Conservation (phyloP, 2,113 vertebrate genomes). For the Scytalopus superciliaris region DNA sequence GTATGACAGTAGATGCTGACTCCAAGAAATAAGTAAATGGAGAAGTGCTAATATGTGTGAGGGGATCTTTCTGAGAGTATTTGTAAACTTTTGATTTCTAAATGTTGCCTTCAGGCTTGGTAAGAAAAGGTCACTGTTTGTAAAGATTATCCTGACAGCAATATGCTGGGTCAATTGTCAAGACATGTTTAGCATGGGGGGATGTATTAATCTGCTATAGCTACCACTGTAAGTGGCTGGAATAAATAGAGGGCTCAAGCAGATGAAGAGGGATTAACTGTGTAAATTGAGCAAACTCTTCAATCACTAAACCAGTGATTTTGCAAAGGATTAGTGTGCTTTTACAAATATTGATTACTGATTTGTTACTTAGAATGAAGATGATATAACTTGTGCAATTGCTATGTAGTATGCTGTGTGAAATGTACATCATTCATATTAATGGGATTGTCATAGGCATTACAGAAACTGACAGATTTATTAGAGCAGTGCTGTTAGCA, state of each 20-base stretch:
- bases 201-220: slow-evolving; percentile 78
- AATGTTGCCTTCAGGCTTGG: slow-evolving; percentile 73
- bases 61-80: slow-evolving; percentile 45
- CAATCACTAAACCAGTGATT: slow-evolving; percentile 82
- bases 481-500: slow-evolving; percentile 46
- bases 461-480: slow-evolving; percentile 78
- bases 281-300: slow-evolving; percentile 85
- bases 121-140: slow-evolving; percentile 73
- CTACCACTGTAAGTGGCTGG: slow-evolving; percentile 67
- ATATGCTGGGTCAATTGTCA: slow-evolving; percentile 78
- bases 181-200: slow-evolving; percentile 69
- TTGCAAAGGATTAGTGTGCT: slow-evolving; percentile 83
- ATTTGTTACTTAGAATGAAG: slow-evolving; percentile 78
- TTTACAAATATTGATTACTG: slow-evolving; percentile 87
- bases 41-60: background rate
- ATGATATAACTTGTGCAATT: slow-evolving; percentile 72
- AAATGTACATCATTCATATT: slow-evolving; percentile 79
- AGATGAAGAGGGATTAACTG: slow-evolving; percentile 87
- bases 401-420: slow-evolving; percentile 57
- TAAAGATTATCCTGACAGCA: slow-evolving; percentile 80
- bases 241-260: slow-evolving; percentile 80
- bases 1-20: background rate
- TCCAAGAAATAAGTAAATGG: background rate
- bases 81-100: slow-evolving; percentile 74
- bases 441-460: slow-evolving; percentile 76